Conservation (phyloP, 2,797 vertebrate species). For the Coilia nasus region DNA sequence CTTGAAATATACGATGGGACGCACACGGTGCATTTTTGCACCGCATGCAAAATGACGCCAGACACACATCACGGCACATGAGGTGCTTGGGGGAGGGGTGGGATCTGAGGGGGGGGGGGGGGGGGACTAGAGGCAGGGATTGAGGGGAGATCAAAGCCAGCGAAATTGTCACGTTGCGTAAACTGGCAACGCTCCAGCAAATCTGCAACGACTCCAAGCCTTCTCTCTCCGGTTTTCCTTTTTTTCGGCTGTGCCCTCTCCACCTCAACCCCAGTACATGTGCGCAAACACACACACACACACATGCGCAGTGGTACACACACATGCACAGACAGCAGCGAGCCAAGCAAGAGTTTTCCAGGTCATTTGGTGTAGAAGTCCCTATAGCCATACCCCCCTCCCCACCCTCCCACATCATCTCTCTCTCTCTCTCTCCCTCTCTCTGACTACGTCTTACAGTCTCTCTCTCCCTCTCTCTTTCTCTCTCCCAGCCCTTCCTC, state of each 20-base stretch:
- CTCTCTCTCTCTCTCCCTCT: slow-evolving; percentile 6
- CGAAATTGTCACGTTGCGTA: neutral
- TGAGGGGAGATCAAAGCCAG: neutral
- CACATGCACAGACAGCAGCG: slow-evolving; percentile 38
- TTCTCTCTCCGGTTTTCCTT: neutral
- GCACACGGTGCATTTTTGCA: neutral
- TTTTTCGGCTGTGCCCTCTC: neutral
- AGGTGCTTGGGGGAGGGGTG: neutral
- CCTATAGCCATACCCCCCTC: slow-evolving; percentile 67
- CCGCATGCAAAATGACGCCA: neutral
- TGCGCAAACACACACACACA: no score
- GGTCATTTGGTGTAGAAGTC: slow-evolving; percentile 76
- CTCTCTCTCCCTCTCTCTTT: slow-evolving; percentile 62
- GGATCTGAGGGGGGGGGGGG: neutral
- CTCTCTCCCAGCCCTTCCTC: neutral
- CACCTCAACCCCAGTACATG: neutral
- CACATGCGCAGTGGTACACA: no score
- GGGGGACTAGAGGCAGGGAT: neutral
- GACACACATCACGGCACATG: neutral
- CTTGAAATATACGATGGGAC: neutral
- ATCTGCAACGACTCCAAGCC: neutral
- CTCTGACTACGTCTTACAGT: no score
- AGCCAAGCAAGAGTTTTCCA: slow-evolving; percentile 72
- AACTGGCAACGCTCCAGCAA: slow-evolving; percentile 9
- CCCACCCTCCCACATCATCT: slow-evolving; percentile 47